phyloP scores from a whole-genome alignment of 2,797 vertebrate genomes.

The Chelmon rostratus region DNA sequence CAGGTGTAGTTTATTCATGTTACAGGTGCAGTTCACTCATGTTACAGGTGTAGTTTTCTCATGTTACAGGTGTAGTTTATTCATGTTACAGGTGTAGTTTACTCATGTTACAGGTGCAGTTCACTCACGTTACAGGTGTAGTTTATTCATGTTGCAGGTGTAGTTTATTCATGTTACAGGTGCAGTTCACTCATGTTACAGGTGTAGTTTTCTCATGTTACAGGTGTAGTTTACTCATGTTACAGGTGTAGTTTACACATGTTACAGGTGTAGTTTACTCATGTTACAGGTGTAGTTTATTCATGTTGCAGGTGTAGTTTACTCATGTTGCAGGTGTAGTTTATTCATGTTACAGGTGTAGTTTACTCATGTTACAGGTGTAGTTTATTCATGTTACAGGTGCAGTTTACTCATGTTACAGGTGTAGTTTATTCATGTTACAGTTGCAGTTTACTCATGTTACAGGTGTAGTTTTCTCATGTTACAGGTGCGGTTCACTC shows the following conservation, averaged over 20 bases:
- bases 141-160: neutral
- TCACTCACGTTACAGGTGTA: neutral
- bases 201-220: neutral
- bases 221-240: slow-evolving; percentile 80
- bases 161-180: neutral
- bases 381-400: neutral
- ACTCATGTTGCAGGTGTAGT: no score
- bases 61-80: slow-evolving; percentile 82
- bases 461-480: neutral
- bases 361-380: neutral
- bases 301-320: neutral
- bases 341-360: neutral
- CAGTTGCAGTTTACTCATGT: neutral
- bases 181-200: neutral
- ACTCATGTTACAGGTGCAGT: neutral
- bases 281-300: neutral
- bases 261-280: neutral
- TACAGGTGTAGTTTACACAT: neutral
- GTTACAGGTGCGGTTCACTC: slow-evolving; percentile 81
- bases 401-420: neutral
- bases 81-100: neutral
- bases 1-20: no score
- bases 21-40: neutral
- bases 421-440: neutral
- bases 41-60: neutral